Base-by-base conservation (phyloP, 2,797 vertebrate genomes). In the Ibycter americanus region DNA sequence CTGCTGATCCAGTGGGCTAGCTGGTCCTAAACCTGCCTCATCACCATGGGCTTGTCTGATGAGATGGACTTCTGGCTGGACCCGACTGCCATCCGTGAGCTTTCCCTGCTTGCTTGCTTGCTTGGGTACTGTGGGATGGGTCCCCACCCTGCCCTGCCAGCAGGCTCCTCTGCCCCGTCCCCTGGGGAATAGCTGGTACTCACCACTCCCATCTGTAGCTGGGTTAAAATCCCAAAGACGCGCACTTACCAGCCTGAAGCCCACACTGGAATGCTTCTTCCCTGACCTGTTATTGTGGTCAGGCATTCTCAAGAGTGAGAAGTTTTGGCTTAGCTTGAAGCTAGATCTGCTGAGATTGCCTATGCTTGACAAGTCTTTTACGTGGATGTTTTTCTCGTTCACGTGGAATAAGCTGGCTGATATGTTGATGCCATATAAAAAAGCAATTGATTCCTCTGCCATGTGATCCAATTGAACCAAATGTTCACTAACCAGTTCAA, bases 211-310 rank as follows among this genome's bases (percentile, higher is more conserved):
- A 9, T 7, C 61, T 21, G 34, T 3, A 38, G 51, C 15, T 34
- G 8, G 31, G 31, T 13, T 10, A 34, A 49, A 22, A 21, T 12
- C 29, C n/a, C 31, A 7, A 26, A 34, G 32, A 14, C 9, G 5
- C 0, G 3, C 15, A 21, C 97, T 98, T 94, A 98, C 98, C 98
- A 98, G 95, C 32, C 38, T 92, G 94, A 98, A 98, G 18, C 98
- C 98, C 66, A 98, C 96, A 10, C 32, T 90, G 40, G 71, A 89
- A 8, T 54, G 44, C 7, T 26, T 96, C 47, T 42, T 40, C 25
- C 67, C 88, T 4, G 12, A 36, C 34, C 7, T 55, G 21, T 47
- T 34, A 6, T 3, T 77, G 59, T 38, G 71, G 16, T 86, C 47
- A 4, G 85, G 31, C 47, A 97, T 80, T 79, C 90, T 96, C 55